Percentiles rank a stretch among this genome's conserved stretches.
Evolutionary conservation across 2,888 invertebrate species (phyloP).

Genomic region (Synanthedon formicaeformis): DNA sequence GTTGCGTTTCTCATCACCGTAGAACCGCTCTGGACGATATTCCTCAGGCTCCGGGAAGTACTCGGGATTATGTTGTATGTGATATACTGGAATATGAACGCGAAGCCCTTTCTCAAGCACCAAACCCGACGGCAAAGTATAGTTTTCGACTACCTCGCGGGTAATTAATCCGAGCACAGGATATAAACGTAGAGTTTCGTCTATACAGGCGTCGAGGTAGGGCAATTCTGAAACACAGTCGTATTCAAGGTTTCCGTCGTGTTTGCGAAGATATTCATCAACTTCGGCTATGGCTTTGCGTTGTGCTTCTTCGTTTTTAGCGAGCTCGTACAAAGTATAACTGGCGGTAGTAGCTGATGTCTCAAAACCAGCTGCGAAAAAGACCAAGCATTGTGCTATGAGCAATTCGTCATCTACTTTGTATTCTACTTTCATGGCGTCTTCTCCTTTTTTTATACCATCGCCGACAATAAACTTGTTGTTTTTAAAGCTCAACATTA

Average conservation of each 20-base stretch:
- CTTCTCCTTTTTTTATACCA: not conserved
- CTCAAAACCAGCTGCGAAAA: slow-evolving; percentile 46
- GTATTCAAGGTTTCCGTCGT: slow-evolving; percentile 20
- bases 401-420: slow-evolving; percentile 34
- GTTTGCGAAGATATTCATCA: slow-evolving; percentile 21
- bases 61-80: slow-evolving; percentile 33
- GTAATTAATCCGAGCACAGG: no score
- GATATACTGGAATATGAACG: slow-evolving; percentile 39
- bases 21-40: slow-evolving; percentile 40
- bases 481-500: not conserved
- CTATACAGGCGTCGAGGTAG: slow-evolving; percentile 29
- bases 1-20: slow-evolving; percentile 23
- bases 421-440: slow-evolving; percentile 9
- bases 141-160: slow-evolving; percentile 26
- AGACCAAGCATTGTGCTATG: slow-evolving; percentile 57
- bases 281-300: slow-evolving; percentile 24
- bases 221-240: slow-evolving; percentile 31
- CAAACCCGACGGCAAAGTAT: slow-evolving; percentile 33
- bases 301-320: slow-evolving; percentile 27
- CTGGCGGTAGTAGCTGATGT: slow-evolving; percentile 29
- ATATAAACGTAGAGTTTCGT: no score
- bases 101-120: slow-evolving; percentile 32
- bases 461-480: not conserved
- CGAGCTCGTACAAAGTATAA: slow-evolving; percentile 29
- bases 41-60: slow-evolving; percentile 6